phyloP scores from a whole-genome alignment of 2,113 vertebrate genomes.

The Desmodus rotundus region DNA sequence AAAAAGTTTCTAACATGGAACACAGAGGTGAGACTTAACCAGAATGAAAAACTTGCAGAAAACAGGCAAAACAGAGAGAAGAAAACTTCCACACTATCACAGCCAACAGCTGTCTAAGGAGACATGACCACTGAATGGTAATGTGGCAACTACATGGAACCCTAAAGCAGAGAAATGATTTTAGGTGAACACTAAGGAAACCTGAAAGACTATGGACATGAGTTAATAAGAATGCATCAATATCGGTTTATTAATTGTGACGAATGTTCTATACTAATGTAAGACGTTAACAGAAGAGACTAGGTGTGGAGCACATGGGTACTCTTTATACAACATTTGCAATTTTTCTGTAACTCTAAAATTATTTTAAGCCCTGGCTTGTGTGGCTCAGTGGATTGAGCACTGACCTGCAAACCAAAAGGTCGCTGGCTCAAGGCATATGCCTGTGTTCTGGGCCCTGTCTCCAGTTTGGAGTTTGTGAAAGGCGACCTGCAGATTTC shows the following conservation, averaged over 20 bases:
- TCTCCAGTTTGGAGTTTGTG: too few species aligned
- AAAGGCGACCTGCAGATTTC: too few species aligned
- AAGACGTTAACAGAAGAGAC: neutral
- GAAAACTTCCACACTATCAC: neutral
- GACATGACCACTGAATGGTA: neutral
- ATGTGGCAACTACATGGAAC: neutral
- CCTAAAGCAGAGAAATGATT: neutral
- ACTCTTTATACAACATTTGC: neutral
- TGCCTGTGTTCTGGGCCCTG: too few species aligned
- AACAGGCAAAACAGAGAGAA: neutral
- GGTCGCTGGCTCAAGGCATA: too few species aligned
- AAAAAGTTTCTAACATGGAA: neutral
- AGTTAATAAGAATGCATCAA: neutral
- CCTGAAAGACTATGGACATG: neutral
- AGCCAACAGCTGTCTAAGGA: neutral
- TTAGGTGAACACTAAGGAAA: neutral
- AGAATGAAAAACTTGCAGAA: neutral
- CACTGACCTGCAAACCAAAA: too few species aligned
- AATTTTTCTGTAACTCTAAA: constrained; percentile 20
- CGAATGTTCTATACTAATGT: neutral
- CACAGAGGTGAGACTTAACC: neutral
- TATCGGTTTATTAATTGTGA: neutral
- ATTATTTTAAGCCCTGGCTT: neutral
- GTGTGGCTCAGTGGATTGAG: too few species aligned
- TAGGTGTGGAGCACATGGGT: neutral